Conservation (phyloP, 1,140 invertebrate species). For the Drosophila nasuta region DNA sequence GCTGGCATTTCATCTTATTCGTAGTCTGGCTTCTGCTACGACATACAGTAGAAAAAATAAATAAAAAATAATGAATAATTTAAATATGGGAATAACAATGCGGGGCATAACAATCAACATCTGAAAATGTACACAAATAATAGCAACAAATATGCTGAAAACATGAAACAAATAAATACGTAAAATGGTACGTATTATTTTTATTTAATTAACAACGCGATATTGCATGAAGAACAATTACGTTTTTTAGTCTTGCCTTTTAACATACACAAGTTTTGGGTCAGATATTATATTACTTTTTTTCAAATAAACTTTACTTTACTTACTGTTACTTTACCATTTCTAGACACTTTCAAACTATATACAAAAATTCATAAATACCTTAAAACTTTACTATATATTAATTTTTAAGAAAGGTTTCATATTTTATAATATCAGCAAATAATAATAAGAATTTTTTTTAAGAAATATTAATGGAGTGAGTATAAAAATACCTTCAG, state of each 20-base stretch:
- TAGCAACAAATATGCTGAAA: constrained; percentile 6
- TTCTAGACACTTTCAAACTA: too few relatives aligned
- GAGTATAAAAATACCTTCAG: too few relatives aligned
- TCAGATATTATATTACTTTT: too few relatives aligned
- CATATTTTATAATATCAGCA: too few relatives aligned
- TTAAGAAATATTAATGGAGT: too few relatives aligned
- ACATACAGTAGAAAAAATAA: constrained; percentile 45
- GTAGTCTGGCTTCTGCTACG: constrained; percentile 24
- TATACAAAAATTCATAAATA: too few relatives aligned
- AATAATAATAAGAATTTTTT: too few relatives aligned
- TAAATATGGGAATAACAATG: constrained; percentile 25
- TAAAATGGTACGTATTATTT: constrained; percentile 47
- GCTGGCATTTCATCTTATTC: constrained; percentile 43
- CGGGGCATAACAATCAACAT: constrained; percentile 12
- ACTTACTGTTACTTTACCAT: too few relatives aligned
- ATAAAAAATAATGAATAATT: constrained; percentile 56
- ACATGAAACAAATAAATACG: constrained; percentile 19
- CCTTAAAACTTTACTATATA: too few relatives aligned
- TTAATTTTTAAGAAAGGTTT: too few relatives aligned
- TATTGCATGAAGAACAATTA: constrained; percentile 25
- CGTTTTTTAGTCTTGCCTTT: not conserved
- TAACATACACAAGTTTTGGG: not conserved
- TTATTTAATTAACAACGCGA: constrained; percentile 58
- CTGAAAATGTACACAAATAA: constrained; percentile 15
- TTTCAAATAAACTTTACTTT: too few relatives aligned